A percentile compares a stretch with the other conserved stretches of the same genome.
phyloP scores from a whole-genome alignment of 2,113 vertebrate species.

The Crotalus helleri region DNA sequence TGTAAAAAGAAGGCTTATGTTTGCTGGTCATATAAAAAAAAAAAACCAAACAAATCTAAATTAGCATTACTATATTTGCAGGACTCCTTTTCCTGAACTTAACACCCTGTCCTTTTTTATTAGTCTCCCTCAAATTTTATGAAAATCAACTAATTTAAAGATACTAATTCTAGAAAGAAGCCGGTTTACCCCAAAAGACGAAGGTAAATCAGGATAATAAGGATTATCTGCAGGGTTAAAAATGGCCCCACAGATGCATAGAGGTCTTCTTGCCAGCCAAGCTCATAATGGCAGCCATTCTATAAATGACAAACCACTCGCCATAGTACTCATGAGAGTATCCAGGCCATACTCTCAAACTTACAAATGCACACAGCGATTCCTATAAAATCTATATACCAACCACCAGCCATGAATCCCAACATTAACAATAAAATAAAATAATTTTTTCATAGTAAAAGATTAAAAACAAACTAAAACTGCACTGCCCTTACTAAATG shows the following conservation, averaged over 20 bases:
- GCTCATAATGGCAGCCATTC: neutral
- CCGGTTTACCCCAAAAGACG: neutral
- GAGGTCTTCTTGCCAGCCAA: neutral
- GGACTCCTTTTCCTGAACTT: neutral
- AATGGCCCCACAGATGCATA: neutral
- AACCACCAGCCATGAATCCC: neutral
- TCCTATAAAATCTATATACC: neutral
- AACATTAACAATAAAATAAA: neutral
- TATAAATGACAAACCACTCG: neutral
- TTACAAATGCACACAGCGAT: neutral
- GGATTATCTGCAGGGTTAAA: neutral
- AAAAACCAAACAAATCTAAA: neutral
- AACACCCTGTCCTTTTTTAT: neutral
- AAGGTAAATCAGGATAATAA: neutral
- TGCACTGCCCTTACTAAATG: neutral
- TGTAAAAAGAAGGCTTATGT: neutral
- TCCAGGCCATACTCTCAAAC: neutral
- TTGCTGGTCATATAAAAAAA: neutral
- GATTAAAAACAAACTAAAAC: neutral
- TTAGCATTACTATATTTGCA: neutral
- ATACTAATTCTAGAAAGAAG: neutral
- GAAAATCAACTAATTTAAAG: neutral
- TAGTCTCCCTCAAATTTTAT: neutral
- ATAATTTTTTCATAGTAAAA: neutral
- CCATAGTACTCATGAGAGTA: neutral